A percentile compares a stretch with the other conserved stretches of the same genome.
Evolutionary conservation across 1,140 invertebrate species (phyloP).

Genomic region (Hetaerina americana): DNA sequence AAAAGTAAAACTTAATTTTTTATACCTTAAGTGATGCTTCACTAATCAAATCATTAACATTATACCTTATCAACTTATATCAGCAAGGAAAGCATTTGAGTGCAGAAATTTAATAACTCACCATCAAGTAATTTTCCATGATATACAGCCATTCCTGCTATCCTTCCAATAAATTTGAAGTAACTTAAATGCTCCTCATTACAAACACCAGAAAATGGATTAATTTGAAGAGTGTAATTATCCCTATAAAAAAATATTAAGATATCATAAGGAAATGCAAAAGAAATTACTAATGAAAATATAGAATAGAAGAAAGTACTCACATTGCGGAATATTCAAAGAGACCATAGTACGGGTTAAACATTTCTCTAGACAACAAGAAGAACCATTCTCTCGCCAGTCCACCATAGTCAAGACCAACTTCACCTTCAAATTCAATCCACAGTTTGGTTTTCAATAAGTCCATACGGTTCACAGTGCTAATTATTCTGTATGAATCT

Average conservation of each 20-base stretch:
- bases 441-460: constrained; percentile 92
- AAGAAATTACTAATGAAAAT: neutral
- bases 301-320: constrained; percentile 25
- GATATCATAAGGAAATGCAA: neutral
- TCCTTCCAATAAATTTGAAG: constrained; percentile 96
- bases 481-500: constrained; percentile 87
- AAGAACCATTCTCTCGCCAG: constrained; percentile 97
- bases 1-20: too few relatives aligned
- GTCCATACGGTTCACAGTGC: constrained; percentile 68
- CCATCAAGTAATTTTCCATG: constrained; percentile 95
- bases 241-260: constrained; percentile 47
- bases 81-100: too few relatives aligned
- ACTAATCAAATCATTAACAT: too few relatives aligned
- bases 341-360: constrained; percentile 97
- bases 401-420: constrained; percentile 95
- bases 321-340: constrained; percentile 98
- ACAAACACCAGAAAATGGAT: constrained; percentile 90
- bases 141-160: constrained; percentile 97
- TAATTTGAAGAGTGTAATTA: constrained; percentile 98
- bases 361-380: constrained; percentile 97
- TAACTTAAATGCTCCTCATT: constrained; percentile 96
- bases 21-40: too few relatives aligned
- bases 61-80: too few relatives aligned
- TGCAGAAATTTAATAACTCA: constrained; percentile 39
- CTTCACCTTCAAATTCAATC: constrained; percentile 97